Evolutionary conservation across 1,140 invertebrate species (phyloP).

Genomic region (Musca vetustissima): DNA sequence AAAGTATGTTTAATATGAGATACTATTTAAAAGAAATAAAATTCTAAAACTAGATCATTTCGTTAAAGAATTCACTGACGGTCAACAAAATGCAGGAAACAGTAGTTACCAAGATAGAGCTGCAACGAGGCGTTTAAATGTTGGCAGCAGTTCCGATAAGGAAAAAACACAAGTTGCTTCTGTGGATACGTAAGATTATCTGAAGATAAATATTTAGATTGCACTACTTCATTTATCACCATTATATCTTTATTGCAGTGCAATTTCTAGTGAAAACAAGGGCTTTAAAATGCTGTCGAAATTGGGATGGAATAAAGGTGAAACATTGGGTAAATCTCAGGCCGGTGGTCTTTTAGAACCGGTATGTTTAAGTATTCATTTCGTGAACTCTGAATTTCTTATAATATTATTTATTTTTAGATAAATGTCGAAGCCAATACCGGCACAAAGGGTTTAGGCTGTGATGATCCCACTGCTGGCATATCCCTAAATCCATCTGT

Average conservation of each 20-base stretch:
- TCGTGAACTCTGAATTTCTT: neutral
- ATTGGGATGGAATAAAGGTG: constrained; percentile 91
- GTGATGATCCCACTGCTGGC: constrained; percentile 28
- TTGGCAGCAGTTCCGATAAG: constrained; percentile 80
- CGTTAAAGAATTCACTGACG: constrained; percentile 45
- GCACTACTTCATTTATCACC: neutral
- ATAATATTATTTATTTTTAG: constrained; percentile 29
- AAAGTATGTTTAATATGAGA: constrained; percentile 55
- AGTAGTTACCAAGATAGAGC: constrained; percentile 76
- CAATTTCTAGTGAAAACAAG: constrained; percentile 77
- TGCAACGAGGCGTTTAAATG: constrained; percentile 67
- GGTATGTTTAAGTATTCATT: constrained; percentile 62
- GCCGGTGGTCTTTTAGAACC: constrained; percentile 72
- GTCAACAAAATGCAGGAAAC: constrained; percentile 32
- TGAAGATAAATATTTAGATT: neutral
- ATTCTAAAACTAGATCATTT: neutral
- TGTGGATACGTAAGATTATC: constrained; percentile 69
- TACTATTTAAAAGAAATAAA: neutral
- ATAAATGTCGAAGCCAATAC: constrained; percentile 52
- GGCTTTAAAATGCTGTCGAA: constrained; percentile 87
- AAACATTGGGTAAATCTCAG: constrained; percentile 75
- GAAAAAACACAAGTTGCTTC: constrained; percentile 82
- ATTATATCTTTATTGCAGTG: constrained; percentile 58
- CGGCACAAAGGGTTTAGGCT: constrained; percentile 47
- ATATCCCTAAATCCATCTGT: constrained; percentile 28